Conservation (phyloP, 2,888 invertebrate genomes). For the Drosophila parthenogenetica region DNA sequence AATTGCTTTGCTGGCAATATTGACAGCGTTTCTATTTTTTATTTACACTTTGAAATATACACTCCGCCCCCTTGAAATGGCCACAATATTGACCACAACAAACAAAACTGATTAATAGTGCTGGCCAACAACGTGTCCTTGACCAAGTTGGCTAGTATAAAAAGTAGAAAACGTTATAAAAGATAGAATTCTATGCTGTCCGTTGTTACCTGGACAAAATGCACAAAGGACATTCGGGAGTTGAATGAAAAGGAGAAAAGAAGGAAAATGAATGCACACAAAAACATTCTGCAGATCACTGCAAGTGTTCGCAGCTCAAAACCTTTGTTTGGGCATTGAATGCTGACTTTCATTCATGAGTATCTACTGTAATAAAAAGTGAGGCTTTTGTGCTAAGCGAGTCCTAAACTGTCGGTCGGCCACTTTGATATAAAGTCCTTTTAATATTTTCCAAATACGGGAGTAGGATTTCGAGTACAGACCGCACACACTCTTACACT, state of each 20-base stretch:
- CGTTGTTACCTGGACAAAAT: constrained; percentile 36
- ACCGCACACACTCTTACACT: constrained; percentile 50
- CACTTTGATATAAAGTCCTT: constrained; percentile 60
- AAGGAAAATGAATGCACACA: constrained; percentile 25
- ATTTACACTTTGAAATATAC: constrained; percentile 11
- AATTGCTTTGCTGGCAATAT: too few species aligned
- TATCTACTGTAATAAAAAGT: constrained; percentile 38
- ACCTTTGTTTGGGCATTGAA: constrained; percentile 19
- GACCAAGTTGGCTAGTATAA: constrained; percentile 47
- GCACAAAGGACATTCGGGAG: constrained; percentile 43
- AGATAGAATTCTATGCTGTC: constrained; percentile 12
- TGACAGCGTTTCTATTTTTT: too few species aligned
- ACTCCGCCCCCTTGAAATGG: constrained; percentile 42
- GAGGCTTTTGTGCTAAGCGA: constrained; percentile 44
- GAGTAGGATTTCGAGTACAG: constrained; percentile 20
- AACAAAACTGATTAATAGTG: constrained; percentile 61
- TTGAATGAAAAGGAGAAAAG: constrained; percentile 28
- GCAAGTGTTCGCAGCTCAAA: constrained; percentile 62
- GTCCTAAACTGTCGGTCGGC: constrained; percentile 50
- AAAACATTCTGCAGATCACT: constrained; percentile 71
- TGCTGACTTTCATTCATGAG: constrained; percentile 75
- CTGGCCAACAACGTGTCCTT: constrained; percentile 40
- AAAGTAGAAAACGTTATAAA: constrained; percentile 11
- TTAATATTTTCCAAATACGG: constrained; percentile 25
- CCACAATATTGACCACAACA: constrained; percentile 78